phyloP scores from a whole-genome alignment of 2,797 vertebrate species.

The Hapalemur alaotrensis region DNA sequence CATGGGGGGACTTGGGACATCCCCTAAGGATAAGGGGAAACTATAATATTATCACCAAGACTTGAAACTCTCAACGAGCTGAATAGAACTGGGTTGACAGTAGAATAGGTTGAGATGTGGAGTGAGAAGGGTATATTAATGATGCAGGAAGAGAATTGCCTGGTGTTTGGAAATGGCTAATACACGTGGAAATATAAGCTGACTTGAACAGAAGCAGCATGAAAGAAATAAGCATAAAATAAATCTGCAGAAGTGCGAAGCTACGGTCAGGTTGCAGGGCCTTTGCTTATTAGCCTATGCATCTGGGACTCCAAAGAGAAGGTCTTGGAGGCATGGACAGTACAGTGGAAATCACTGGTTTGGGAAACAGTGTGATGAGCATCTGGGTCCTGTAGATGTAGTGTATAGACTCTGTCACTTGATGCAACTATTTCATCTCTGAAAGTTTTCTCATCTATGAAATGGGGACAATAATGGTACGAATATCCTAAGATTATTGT shows the following conservation, averaged over 20 bases:
- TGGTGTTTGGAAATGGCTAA: not conserved
- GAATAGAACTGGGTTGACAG: not conserved
- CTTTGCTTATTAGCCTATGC: not conserved
- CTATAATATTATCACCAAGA: not conserved
- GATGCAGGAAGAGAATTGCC: not conserved
- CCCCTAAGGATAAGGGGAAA: not conserved
- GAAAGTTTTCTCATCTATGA: not conserved
- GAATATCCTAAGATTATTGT: not conserved
- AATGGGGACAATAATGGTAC: not conserved
- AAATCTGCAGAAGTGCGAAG: not conserved
- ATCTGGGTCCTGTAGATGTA: not conserved
- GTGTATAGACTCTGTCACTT: not conserved
- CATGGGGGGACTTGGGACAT: not conserved
- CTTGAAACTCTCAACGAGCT: not conserved
- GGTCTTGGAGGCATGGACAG: rapidly evolving
- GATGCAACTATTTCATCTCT: not conserved
- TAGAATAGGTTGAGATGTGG: not conserved
- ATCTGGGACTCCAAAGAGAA: not conserved
- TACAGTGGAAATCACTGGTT: not conserved
- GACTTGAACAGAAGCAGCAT: not conserved
- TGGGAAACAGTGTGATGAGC: not conserved
- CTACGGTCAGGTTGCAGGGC: not conserved
- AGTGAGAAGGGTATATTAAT: not conserved
- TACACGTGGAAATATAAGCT: not conserved
- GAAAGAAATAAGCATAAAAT: not conserved